These are phyloP conservation scores for Oncorhynchus gorbuscha DNA, from an alignment of 2,113 vertebrate genomes.

Conservation along the genomic window DNA sequence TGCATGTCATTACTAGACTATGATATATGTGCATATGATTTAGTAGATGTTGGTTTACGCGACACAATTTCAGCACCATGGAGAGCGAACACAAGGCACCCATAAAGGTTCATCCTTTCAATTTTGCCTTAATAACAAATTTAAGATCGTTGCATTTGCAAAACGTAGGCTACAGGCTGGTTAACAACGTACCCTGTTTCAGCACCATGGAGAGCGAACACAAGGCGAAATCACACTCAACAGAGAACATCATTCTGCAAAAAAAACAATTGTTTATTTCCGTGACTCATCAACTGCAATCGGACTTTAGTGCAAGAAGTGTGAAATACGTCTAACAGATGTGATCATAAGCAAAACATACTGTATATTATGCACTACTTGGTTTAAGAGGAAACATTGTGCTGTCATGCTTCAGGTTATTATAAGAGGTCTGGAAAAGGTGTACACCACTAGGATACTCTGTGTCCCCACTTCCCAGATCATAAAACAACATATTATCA, in stretches of 20 bases:
- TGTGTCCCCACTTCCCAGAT: neutral
- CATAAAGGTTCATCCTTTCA: too few species aligned
- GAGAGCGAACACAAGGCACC: slow-evolving; percentile 32
- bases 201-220: slow-evolving; percentile 44
- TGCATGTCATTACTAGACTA: too few species aligned
- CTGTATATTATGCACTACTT: neutral
- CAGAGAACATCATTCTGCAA: slow-evolving; percentile 73
- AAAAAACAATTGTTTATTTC: slow-evolving; percentile 70
- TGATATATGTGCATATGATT: too few species aligned
- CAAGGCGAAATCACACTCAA: slow-evolving; percentile 60
- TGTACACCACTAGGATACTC: neutral
- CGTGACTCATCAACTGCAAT: slow-evolving; percentile 57
- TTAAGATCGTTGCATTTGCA: too few species aligned
- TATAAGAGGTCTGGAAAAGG: neutral
- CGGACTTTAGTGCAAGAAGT: slow-evolving; percentile 62
- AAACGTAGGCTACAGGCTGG: too few species aligned
- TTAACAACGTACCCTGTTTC: slow-evolving; percentile 13
- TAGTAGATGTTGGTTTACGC: too few species aligned
- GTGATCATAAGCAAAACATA: neutral
- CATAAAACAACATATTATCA: neutral
- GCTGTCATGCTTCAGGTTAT: neutral
- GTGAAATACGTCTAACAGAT: slow-evolving; percentile 27
- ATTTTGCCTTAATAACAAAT: too few species aligned
- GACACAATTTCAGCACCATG: slow-evolving; percentile 39
- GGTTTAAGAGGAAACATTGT: neutral